A percentile compares a stretch with the other conserved stretches of the same genome.
phyloP scores from a whole-genome alignment of 2,888 invertebrate genomes.

The Branchipolynoe longqiensis region DNA sequence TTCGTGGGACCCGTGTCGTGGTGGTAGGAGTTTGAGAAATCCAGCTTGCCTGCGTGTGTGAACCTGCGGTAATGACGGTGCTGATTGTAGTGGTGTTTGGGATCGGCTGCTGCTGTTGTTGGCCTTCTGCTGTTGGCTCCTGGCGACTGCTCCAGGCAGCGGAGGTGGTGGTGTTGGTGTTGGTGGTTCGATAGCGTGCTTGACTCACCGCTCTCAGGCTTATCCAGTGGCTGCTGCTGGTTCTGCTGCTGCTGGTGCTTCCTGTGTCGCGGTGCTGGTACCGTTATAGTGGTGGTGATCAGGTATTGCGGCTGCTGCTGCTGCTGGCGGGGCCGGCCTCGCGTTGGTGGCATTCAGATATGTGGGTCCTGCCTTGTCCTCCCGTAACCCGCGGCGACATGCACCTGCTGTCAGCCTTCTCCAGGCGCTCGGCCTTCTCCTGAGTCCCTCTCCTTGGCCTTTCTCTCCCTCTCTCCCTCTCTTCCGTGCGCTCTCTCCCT shows the following conservation, averaged over 20 bases:
- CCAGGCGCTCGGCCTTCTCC: too few species aligned
- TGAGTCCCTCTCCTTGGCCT: too few species aligned
- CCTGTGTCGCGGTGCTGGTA: not conserved
- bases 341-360: too few species aligned
- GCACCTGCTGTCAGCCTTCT: not conserved
- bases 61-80: not conserved
- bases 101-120: not conserved
- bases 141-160: too few species aligned
- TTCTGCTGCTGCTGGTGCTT: slow-evolving; percentile 11
- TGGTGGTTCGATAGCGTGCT: slow-evolving; percentile 3
- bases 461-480: not conserved
- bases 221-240: not conserved
- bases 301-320: slow-evolving; percentile 3
- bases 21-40: slow-evolving; percentile 12
- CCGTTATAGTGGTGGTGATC: not conserved
- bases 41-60: slow-evolving; percentile 38
- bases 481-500: too few species aligned
- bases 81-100: slow-evolving; percentile 1
- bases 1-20: not conserved
- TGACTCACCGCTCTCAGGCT: slow-evolving; percentile 27
- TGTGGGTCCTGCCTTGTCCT: too few species aligned
- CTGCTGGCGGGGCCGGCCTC: not conserved
- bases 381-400: too few species aligned
- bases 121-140: not conserved
- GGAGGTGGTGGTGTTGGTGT: too few species aligned